Conservation (phyloP, 2,113 vertebrate genomes). For the Climacteris rufus region DNA sequence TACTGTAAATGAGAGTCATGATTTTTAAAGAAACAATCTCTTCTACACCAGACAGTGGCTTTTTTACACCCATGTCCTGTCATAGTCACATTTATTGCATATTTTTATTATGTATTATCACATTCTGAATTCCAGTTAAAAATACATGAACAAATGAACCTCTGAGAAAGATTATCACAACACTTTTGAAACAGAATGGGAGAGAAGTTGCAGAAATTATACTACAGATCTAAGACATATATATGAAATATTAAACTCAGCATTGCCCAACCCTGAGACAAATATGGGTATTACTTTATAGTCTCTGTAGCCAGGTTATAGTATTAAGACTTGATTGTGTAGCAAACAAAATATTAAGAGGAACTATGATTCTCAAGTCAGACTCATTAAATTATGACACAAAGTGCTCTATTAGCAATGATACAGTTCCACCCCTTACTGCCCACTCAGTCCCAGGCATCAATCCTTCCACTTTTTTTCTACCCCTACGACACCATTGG, state of each 20-base stretch:
- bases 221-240: neutral
- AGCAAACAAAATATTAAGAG: neutral
- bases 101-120: neutral
- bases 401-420: neutral
- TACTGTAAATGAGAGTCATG: neutral
- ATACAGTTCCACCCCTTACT: neutral
- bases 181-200: neutral
- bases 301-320: neutral
- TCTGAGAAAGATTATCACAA: neutral
- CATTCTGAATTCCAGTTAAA: neutral
- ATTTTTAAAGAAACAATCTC: neutral
- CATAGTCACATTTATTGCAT: neutral
- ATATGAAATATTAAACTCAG: neutral
- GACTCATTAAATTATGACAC: neutral
- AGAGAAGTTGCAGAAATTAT: neutral
- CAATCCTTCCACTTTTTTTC: neutral
- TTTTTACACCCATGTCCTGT: neutral
- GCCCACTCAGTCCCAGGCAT: neutral
- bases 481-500: neutral
- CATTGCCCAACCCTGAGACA: neutral
- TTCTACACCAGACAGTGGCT: neutral
- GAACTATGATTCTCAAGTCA: neutral
- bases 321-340: neutral
- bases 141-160: neutral
- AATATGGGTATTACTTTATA: neutral